Conservation (phyloP, 2,888 invertebrate species). For the Liodrosophila aerea region DNA sequence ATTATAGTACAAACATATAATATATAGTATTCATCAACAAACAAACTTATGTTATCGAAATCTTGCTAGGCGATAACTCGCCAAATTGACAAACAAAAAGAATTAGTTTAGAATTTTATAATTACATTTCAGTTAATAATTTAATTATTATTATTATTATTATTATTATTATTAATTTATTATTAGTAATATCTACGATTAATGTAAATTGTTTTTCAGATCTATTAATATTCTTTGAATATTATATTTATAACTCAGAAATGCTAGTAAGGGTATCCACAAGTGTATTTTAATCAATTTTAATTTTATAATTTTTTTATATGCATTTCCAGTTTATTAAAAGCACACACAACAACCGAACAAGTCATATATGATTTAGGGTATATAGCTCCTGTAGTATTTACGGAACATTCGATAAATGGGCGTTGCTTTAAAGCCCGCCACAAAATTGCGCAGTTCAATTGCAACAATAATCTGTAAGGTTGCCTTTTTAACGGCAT, state of each 20-base stretch:
- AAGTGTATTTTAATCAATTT: too few species aligned
- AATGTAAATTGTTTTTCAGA: too few species aligned
- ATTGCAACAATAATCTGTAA: slow-evolving; percentile 20
- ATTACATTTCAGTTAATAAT: background rate
- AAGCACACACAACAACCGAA: slow-evolving; percentile 31
- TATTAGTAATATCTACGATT: background rate
- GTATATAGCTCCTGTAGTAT: slow-evolving; percentile 23
- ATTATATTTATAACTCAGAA: too few species aligned
- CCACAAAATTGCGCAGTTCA: slow-evolving; percentile 21
- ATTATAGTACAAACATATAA: too few species aligned
- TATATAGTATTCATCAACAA: too few species aligned
- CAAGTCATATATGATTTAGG: slow-evolving; percentile 10
- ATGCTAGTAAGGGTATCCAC: too few species aligned
- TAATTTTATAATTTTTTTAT: slow-evolving; percentile 40
- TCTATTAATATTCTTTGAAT: too few species aligned
- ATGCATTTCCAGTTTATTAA: slow-evolving; percentile 70
- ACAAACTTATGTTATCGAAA: too few species aligned
- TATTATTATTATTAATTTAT: background rate
- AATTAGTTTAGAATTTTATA: too few species aligned
- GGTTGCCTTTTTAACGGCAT: slow-evolving; percentile 37
- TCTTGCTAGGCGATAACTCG: too few species aligned
- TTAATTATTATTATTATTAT: background rate
- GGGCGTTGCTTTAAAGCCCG: slow-evolving; percentile 9
- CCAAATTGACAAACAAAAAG: background rate
- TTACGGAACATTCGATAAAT: slow-evolving; percentile 41